Evolutionary conservation across 2,888 invertebrate genomes (phyloP).

Genomic region (Tachystola acroxantha): DNA sequence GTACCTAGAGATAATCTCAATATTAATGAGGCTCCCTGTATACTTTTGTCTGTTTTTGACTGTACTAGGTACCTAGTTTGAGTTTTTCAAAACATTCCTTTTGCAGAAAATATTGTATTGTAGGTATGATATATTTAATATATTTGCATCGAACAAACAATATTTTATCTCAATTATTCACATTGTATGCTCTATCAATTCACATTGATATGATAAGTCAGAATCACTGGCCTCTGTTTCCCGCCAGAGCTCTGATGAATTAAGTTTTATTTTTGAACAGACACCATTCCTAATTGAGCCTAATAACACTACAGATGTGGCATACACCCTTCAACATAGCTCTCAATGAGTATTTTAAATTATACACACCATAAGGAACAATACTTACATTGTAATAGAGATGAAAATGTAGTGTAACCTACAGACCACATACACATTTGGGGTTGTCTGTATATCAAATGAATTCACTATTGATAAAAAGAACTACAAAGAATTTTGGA

Average conservation of each 20-base stretch:
- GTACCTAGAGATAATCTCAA: too few species aligned
- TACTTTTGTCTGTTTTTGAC: too few species aligned
- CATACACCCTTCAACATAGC: too few species aligned
- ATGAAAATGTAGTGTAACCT: not conserved
- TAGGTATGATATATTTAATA: too few species aligned
- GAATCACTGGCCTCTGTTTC: conserved; percentile 34
- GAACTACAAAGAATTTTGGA: conserved; percentile 24
- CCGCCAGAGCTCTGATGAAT: conserved; percentile 27
- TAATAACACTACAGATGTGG: conserved; percentile 38
- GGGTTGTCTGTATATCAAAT: conserved; percentile 25
- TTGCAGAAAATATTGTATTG: too few species aligned
- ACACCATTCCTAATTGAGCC: conserved; percentile 53
- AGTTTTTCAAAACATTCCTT: too few species aligned
- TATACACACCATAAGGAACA: not conserved
- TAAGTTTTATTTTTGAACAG: conserved; percentile 45
- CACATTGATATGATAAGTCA: conserved; percentile 30
- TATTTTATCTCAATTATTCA: conserved; percentile 23
- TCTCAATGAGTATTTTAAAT: conserved; percentile 1
- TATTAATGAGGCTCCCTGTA: too few species aligned
- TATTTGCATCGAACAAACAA: too few species aligned
- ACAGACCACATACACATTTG: conserved; percentile 7
- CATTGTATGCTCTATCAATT: conserved; percentile 26
- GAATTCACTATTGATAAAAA: conserved; percentile 18
- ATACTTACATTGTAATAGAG: not conserved
- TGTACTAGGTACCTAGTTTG: too few species aligned